Base-by-base conservation (phyloP, 2,797 vertebrate genomes). In the Amniataba percoides region DNA sequence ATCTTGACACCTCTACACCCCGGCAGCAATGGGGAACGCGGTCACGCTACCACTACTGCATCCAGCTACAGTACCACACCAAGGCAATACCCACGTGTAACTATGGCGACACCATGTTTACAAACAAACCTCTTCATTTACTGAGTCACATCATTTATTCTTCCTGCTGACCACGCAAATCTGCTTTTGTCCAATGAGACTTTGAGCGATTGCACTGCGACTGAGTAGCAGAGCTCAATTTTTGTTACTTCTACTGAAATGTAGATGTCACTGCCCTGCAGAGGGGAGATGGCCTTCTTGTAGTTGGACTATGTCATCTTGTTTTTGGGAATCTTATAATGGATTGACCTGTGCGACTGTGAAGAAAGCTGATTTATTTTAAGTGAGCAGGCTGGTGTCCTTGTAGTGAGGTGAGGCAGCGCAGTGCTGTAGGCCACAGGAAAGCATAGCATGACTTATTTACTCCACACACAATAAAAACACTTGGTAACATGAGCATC, bases 1-100 rank as follows among this genome's bases (percentile, higher is more conserved):
- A 74, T 92, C 91, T 66, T 94, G 92, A 94, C 92, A 84, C 51
- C 19, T 52, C 55, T 67, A 81, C 65, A 67, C 21, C 27, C 16
- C 16, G 25, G 79, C 57, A 31, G 69, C 25, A 52, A 63, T 40
- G 18, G 66, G 23, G 46, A 46, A 64, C 39, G 72, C 11, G 62
- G 64, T 75, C 81, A n/a, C 5, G 25, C 79, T 64, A 89, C 83
- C 78, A 62, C 42, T 60, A 45, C 77, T 49, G 59, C 81, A 48
- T 84, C 68, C 76, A 61, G 52, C 74, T 71, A 61, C 77, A 83
- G 58, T 72, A 80, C 71, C 69, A 64, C 84, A 58, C 63, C 60
- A 27, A 70, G 2, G 61, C 74, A 78, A 82, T 68, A 68, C 60
- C 70, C 66, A 62, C 63, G 61, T 36, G 36, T 86, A 78, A 82